Conservation (phyloP, 2,797 vertebrate species). For the Sebastes dallii region DNA sequence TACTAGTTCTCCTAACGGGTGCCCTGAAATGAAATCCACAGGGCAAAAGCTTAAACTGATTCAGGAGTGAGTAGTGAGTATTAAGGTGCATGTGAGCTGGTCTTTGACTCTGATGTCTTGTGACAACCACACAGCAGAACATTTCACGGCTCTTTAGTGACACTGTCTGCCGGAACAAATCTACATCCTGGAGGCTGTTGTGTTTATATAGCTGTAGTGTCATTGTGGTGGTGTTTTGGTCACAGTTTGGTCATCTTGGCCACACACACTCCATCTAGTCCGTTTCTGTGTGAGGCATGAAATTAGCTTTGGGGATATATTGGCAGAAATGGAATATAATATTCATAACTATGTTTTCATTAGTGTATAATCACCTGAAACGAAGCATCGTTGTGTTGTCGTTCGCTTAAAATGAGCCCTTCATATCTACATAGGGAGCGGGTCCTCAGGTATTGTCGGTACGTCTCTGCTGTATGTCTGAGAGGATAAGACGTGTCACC, state of each 20-base stretch:
- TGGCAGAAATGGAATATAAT: too few species aligned
- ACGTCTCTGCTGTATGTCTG: neutral
- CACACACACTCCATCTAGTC: neutral
- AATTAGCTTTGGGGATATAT: neutral
- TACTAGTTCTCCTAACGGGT: too few species aligned
- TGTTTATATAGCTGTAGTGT: neutral
- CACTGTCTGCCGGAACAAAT: neutral
- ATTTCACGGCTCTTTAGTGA: neutral
- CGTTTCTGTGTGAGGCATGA: neutral
- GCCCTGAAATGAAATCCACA: too few species aligned
- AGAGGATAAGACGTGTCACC: neutral
- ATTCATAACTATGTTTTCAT: too few species aligned
- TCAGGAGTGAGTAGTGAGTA: neutral
- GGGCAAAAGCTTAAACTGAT: too few species aligned
- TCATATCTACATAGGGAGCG: too few species aligned
- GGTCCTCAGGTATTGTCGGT: neutral
- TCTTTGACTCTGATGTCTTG: neutral
- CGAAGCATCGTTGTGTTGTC: accelerated
- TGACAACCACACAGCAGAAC: constrained; percentile 7
- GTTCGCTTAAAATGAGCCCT: too few species aligned
- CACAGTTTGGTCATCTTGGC: neutral
- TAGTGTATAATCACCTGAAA: too few species aligned
- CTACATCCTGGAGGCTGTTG: neutral
- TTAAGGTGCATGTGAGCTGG: neutral
- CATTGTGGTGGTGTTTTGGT: neutral